These are phyloP conservation scores for Limnephilus rhombicus DNA, from an alignment of 2,888 invertebrate species.

Conservation along the genomic window DNA sequence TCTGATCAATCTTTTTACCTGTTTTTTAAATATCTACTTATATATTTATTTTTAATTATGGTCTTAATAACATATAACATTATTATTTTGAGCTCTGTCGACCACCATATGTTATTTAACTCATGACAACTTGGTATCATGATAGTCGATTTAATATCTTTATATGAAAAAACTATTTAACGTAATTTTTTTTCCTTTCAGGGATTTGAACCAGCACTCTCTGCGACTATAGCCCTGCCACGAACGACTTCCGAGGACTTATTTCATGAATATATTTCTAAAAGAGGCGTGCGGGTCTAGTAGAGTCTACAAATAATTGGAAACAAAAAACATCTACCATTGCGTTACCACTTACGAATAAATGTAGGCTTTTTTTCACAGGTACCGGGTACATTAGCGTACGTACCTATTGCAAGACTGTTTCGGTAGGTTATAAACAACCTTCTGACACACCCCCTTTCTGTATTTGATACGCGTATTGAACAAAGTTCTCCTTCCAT, in stretches of 20 bases:
- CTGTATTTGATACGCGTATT: background rate
- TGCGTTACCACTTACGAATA: background rate
- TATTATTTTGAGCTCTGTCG: too few species aligned
- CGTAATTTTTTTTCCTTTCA: background rate
- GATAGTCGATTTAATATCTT: too few species aligned
- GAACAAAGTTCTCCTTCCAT: background rate
- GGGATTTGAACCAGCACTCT: background rate
- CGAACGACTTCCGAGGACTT: background rate
- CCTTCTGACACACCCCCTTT: background rate
- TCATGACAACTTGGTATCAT: too few species aligned
- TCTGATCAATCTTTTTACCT: too few species aligned
- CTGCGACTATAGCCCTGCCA: background rate
- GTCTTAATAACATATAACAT: too few species aligned
- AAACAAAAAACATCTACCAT: background rate
- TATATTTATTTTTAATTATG: background rate
- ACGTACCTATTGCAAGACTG: background rate
- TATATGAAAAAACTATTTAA: too few species aligned
- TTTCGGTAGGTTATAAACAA: background rate
- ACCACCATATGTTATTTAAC: too few species aligned
- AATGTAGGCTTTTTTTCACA: background rate
- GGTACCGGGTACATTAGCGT: background rate
- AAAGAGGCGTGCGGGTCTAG: background rate
- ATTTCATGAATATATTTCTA: too few species aligned
- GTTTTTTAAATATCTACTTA: too few species aligned
- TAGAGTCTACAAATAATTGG: background rate